phyloP scores from a whole-genome alignment of 2,888 invertebrate species.

The Tachina fera region DNA sequence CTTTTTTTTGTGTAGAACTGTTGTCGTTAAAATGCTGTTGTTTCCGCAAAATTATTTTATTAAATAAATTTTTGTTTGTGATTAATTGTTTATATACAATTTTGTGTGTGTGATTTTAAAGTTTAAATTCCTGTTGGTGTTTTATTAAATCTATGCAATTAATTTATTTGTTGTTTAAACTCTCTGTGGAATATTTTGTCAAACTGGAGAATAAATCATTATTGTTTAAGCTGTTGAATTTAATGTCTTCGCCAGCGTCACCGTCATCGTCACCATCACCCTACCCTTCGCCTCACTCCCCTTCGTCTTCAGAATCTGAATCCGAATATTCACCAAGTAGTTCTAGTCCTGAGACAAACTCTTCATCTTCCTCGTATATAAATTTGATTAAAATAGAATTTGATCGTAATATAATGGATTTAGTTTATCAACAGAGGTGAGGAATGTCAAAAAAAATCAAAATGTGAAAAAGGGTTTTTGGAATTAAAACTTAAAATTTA shows the following conservation, averaged over 20 bases:
- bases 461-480: neutral
- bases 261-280: conserved; percentile 43
- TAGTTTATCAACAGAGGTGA: conserved; percentile 79
- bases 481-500: neutral
- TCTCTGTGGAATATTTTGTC: conserved; percentile 47
- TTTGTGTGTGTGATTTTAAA: conserved; percentile 4
- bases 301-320: conserved; percentile 34
- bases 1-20: neutral
- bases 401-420: conserved; percentile 82
- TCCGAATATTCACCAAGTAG: conserved; percentile 56
- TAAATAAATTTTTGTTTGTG: neutral
- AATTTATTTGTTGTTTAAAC: conserved; percentile 5
- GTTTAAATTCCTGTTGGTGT: neutral
- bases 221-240: conserved; percentile 68
- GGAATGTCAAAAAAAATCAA: neutral
- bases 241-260: conserved; percentile 64
- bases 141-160: neutral
- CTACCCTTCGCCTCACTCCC: conserved; percentile 47
- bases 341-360: conserved; percentile 56
- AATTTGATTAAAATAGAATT: conserved; percentile 79
- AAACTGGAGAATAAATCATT: conserved; percentile 71
- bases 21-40: conserved; percentile 2
- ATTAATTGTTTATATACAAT: neutral
- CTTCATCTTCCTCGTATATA: conserved; percentile 32
- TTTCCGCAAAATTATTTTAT: conserved; percentile 12